A percentile compares a stretch with the other conserved stretches of the same genome.
phyloP scores from a whole-genome alignment of 2,888 invertebrate genomes.

The Lamproptera curius region DNA sequence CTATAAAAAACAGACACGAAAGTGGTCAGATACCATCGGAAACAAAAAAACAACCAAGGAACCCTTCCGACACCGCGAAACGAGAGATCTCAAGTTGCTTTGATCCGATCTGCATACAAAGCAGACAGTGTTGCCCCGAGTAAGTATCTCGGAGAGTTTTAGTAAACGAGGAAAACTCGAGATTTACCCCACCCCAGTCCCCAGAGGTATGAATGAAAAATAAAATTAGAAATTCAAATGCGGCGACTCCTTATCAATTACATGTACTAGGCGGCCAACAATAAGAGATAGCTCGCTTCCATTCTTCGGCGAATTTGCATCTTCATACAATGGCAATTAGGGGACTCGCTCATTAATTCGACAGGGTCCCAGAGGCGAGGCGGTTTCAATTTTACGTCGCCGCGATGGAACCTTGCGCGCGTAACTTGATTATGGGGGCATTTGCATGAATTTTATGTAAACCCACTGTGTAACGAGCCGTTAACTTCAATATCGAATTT shows the following conservation, averaged over 20 bases:
- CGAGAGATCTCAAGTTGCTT: too few species aligned
- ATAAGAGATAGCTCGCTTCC: slow-evolving; percentile 50
- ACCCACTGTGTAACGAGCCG: slow-evolving; percentile 49
- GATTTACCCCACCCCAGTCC: slow-evolving; percentile 24
- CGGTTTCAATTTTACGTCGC: slow-evolving; percentile 51
- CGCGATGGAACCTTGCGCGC: slow-evolving; percentile 46
- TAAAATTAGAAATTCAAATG: slow-evolving; percentile 70
- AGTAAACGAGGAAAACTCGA: slow-evolving; percentile 19
- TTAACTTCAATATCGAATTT: slow-evolving; percentile 55
- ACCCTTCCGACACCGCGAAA: too few species aligned
- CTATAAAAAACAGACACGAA: too few species aligned
- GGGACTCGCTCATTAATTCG: slow-evolving; percentile 50
- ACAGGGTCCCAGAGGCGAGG: slow-evolving; percentile 43
- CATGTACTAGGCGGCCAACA: slow-evolving; percentile 60
- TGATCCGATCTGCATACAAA: not conserved
- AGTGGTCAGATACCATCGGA: too few species aligned
- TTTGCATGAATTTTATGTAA: slow-evolving; percentile 63
- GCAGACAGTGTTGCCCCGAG: too few species aligned
- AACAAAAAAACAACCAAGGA: too few species aligned
- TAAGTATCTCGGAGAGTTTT: not conserved
- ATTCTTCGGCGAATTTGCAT: slow-evolving; percentile 66
- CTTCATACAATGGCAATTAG: slow-evolving; percentile 73
- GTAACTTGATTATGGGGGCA: slow-evolving; percentile 55
- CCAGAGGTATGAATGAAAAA: slow-evolving; percentile 43
- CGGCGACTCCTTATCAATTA: slow-evolving; percentile 70